Base-by-base conservation (phyloP, 2,888 invertebrate genomes). In the Cheiracanthium punctorium region DNA sequence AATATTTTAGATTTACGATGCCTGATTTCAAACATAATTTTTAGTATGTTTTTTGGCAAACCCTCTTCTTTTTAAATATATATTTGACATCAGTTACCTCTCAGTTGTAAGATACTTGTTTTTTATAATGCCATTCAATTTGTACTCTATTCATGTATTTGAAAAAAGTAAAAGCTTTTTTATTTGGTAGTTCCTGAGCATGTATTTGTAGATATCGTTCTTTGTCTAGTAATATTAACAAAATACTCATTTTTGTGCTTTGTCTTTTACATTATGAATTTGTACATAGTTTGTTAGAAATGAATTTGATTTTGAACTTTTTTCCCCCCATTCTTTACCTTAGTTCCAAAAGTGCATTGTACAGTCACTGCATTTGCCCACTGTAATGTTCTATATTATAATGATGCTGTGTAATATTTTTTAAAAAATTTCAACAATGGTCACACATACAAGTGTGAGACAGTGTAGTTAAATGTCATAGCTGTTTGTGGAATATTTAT, bases 401-500 rank as follows among this genome's bases (percentile, higher is more conserved):
- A 48, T 48, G 24, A 24, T 24, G 37, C 37, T 37, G 37, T 37
- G 5, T 67, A 67, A 32, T 67, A 30, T 32, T 64, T 20, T 64
- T 67, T 4, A 64, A 64, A 64, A 67, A 17, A 58, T 58, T 58
- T 58, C 58, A 24, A 24, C 24, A 58, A 30, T 32, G n/a, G 67
- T 30, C 30, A 32, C 32, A 67, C 67, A 67, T 67, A 0, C 30
- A 24, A 24, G 24, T 67, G 17, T 67, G 17, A n/a, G 24, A n/a
- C 8, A 58, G 24, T 58, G 58, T 58, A 58, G 58, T 58, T 58
- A 4, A 20, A 4, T 58, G 58, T 58, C 58, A 24, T 58, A 58
- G 58, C 24, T 58, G 58, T 58, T 58, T 58, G 58, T 58, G 58
- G 12, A 58, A 58, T 58, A 48, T n/a, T 52, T 67, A 30, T 67